These are phyloP conservation scores for Pycnonotus jocosus DNA, from an alignment of 2,113 vertebrate species.

Conservation along the genomic window DNA sequence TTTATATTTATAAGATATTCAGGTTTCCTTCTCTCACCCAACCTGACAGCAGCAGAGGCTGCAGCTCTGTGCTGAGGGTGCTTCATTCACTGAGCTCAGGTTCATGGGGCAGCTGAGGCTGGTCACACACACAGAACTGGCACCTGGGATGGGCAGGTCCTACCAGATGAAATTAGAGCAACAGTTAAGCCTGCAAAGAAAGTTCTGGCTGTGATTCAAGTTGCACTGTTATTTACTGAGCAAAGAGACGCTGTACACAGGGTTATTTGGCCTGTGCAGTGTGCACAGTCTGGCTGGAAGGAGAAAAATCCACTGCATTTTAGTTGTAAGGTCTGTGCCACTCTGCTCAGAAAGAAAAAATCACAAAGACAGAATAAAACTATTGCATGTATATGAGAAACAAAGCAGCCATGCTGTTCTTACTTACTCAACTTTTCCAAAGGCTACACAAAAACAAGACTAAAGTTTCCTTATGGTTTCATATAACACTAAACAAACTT, in stretches of 20 bases:
- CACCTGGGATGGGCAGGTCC: neutral
- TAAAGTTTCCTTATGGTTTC: neutral
- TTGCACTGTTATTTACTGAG: neutral
- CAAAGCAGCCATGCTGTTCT: neutral
- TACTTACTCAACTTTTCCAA: neutral
- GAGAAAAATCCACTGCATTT: accelerated
- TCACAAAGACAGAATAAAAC: neutral
- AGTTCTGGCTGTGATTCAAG: neutral
- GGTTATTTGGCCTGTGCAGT: neutral
- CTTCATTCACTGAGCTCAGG: neutral
- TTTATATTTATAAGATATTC: neutral
- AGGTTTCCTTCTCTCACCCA: neutral
- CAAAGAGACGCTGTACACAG: neutral
- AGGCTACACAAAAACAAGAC: neutral
- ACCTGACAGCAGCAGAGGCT: neutral
- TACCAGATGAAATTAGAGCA: neutral
- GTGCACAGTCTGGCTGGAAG: neutral
- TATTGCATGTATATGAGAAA: neutral
- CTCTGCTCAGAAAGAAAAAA: neutral
- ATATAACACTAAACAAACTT: neutral
- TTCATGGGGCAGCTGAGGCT: neutral
- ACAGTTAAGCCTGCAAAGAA: neutral
- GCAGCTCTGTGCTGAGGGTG: accelerated
- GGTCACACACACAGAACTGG: neutral
- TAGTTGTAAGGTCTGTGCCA: neutral